These are phyloP conservation scores for Chaenogobius annularis DNA, from an alignment of 2,113 vertebrate genomes.

Conservation along the genomic window DNA sequence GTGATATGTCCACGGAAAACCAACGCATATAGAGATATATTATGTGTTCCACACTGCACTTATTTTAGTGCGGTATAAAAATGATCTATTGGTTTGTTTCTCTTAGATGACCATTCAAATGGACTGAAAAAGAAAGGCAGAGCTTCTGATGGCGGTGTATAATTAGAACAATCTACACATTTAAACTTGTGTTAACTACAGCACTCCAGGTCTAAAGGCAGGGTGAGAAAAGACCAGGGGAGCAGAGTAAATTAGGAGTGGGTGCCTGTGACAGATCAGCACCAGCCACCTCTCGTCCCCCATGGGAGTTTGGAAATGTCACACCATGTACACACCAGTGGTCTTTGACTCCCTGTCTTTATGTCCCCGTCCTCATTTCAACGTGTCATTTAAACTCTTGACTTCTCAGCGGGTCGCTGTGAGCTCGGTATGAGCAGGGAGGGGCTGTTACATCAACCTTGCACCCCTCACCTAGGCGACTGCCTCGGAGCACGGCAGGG, in stretches of 20 bases:
- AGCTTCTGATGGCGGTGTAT: not conserved
- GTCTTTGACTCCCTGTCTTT: conserved; percentile 61
- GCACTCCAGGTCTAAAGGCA: conserved; percentile 3
- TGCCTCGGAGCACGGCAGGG: conserved; percentile 41
- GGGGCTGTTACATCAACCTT: conserved; percentile 60
- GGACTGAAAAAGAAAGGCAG: not conserved
- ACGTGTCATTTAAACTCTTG: conserved; percentile 74
- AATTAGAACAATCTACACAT: conserved; percentile 32
- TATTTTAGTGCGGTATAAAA: not conserved
- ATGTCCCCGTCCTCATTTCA: conserved; percentile 62
- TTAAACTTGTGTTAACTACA: conserved; percentile 9
- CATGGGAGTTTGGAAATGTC: conserved; percentile 63
- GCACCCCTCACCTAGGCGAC: conserved; percentile 52
- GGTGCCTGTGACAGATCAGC: conserved; percentile 31
- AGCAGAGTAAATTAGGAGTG: conserved; percentile 28
- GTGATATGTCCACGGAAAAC: not conserved
- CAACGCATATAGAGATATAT: conserved; percentile 16
- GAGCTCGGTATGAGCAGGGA: conserved; percentile 45
- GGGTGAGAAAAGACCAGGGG: conserved; percentile 22
- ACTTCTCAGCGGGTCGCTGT: conserved; percentile 63
- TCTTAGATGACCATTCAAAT: not conserved
- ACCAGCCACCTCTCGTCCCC: conserved; percentile 44
- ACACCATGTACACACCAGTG: conserved; percentile 47
- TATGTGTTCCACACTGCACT: not conserved
- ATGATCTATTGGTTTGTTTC: not conserved